Evolutionary conservation across 2,797 vertebrate species (phyloP), one percentile per base, ranked within the genome.

Genomic region (Pseudomugil gertrudae): DNA sequence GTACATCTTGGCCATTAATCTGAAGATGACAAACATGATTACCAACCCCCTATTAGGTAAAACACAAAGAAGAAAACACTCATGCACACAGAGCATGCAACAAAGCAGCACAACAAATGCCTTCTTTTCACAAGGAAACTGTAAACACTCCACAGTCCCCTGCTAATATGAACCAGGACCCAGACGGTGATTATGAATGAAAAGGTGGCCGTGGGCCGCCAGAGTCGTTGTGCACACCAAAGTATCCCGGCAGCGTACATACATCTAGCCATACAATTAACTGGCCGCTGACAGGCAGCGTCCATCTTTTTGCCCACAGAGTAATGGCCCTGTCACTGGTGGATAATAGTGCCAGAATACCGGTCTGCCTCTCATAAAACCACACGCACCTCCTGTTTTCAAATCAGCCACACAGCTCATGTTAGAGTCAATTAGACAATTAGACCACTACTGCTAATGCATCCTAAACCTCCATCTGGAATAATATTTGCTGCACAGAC

Each of bases 191-290:
- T 94, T 81, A 91, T 90, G 92, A 94, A 95, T 93, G 93, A 94
- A 93, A 95, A 91, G 79, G 92, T 77, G 85, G 91, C 93, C 82
- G 90, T 88, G 92, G 90, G 92, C 92, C 90, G 94, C 93, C 92
- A 83, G 92, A 62, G 77, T 72, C 77, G 83, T 80, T 92, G 94
- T 95, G 93, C 94, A 95, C 93, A 92, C 95, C 94, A 93, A 94
- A 92, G 95, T 57, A 84, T 94, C n/a, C 93, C 91, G 82, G 92
- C 91, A 91, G 94, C 90, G 92, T 95, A 95, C 94, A 96, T 96
- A 95, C 94, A 96, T 96, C 95, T 93, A 94, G 94, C 94, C 87
- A 91, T 94, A 97, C 96, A 98, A 98, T 98, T 97, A 97, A 96
- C 95, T 92, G 95, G 93, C 85, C 87, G 69, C 85, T 97, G 96